Conservation (phyloP, 2,888 invertebrate species). For the Tipula helvola region DNA sequence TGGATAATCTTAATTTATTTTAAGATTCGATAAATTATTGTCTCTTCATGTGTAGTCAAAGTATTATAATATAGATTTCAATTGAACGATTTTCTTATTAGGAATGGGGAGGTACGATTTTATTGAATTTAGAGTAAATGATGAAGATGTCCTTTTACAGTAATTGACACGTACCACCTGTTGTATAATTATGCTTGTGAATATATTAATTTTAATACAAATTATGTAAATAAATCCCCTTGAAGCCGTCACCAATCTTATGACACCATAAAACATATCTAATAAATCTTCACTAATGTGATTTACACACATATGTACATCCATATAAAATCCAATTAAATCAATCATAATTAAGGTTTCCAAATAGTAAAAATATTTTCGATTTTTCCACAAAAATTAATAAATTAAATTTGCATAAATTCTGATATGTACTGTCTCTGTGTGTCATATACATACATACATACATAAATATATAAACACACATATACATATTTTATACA, state of each 20-base stretch:
- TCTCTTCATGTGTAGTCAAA: not conserved
- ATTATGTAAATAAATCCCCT: too few species aligned
- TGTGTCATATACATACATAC: too few species aligned
- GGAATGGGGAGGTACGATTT: not conserved
- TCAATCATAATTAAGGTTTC: not conserved
- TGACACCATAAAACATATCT: too few species aligned
- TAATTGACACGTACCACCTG: not conserved
- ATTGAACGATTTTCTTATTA: not conserved
- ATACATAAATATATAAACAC: too few species aligned
- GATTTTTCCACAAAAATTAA: too few species aligned
- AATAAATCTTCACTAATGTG: not conserved
- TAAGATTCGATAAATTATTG: not conserved
- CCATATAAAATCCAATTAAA: not conserved
- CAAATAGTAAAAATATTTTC: not conserved
- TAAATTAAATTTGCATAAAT: too few species aligned
- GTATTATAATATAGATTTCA: not conserved
- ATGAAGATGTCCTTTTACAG: not conserved
- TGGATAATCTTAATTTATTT: not conserved
- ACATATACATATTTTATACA: too few species aligned
- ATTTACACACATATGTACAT: not conserved
- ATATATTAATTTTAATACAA: too few species aligned
- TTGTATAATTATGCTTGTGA: not conserved
- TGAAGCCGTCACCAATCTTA: not conserved
- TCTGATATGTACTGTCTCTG: too few species aligned
- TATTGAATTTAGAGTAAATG: not conserved